These are phyloP conservation scores for Entomobrya proxima DNA, from an alignment of 2,888 invertebrate species.

Conservation along the genomic window DNA sequence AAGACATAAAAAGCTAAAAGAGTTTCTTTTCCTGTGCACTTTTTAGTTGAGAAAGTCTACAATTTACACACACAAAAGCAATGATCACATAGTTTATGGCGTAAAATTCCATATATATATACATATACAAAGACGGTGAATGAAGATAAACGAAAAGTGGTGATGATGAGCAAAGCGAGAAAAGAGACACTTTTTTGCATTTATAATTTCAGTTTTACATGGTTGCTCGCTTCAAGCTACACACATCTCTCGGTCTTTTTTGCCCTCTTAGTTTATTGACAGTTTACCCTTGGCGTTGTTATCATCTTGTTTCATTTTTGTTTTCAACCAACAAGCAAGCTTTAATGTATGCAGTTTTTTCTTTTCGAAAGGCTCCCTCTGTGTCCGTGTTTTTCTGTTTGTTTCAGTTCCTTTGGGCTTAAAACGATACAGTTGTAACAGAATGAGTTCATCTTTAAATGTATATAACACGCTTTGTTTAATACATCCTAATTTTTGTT, in stretches of 20 bases:
- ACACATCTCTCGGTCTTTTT: neutral
- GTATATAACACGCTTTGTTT: neutral
- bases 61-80: neutral
- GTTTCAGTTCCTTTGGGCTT: slow-evolving; percentile 56
- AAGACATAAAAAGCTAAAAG: slow-evolving; percentile 26
- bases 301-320: slow-evolving; percentile 28
- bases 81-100: neutral
- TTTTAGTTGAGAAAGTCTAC: slow-evolving; percentile 12
- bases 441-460: slow-evolving; percentile 12
- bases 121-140: neutral
- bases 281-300: slow-evolving; percentile 55
- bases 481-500: neutral
- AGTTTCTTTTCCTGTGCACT: neutral
- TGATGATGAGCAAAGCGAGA: slow-evolving; percentile 54
- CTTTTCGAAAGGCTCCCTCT: slow-evolving; percentile 22
- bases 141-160: slow-evolving; percentile 44
- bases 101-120: slow-evolving; percentile 20
- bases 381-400: slow-evolving; percentile 46
- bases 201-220: slow-evolving; percentile 56
- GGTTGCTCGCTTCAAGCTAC: slow-evolving; percentile 1
- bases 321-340: slow-evolving; percentile 7
- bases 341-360: slow-evolving; percentile 56
- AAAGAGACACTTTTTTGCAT: slow-evolving; percentile 59
- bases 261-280: slow-evolving; percentile 54
- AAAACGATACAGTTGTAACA: slow-evolving; percentile 43